These are phyloP conservation scores for Morpho achilles DNA, from an alignment of 2,888 invertebrate genomes.

Conservation along the genomic window DNA sequence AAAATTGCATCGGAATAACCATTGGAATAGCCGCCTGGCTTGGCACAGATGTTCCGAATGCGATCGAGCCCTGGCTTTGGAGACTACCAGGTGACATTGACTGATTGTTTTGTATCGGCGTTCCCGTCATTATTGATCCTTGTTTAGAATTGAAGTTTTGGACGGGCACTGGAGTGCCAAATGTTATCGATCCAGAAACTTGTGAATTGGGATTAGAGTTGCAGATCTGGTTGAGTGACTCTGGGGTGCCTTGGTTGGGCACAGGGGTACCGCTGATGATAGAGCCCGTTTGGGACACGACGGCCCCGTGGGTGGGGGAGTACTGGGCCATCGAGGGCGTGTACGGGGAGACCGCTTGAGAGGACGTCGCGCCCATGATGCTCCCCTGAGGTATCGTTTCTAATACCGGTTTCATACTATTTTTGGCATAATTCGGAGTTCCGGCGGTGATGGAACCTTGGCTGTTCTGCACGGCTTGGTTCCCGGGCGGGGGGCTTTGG, in stretches of 20 bases:
- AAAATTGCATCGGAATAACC: background rate
- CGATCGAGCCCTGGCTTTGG: slow-evolving; percentile 3
- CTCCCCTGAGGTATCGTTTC: slow-evolving; percentile 66
- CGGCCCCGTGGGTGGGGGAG: slow-evolving; percentile 36
- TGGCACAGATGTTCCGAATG: slow-evolving; percentile 31
- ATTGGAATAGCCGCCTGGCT: slow-evolving; percentile 8
- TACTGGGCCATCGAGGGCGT: slow-evolving; percentile 38
- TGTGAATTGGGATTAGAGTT: background rate
- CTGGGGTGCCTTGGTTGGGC: slow-evolving; percentile 7
- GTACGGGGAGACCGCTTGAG: slow-evolving; percentile 38
- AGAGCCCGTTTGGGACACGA: slow-evolving; percentile 30
- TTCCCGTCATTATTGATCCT: slow-evolving; percentile 35
- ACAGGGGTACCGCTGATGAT: slow-evolving; percentile 27
- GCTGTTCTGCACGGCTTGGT: slow-evolving; percentile 36
- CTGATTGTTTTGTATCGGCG: slow-evolving; percentile 7
- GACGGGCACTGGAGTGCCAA: slow-evolving; percentile 13
- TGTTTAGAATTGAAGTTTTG: slow-evolving; percentile 7
- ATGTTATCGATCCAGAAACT: slow-evolving; percentile 16
- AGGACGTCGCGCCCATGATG: slow-evolving; percentile 39
- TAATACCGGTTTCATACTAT: slow-evolving; percentile 50
- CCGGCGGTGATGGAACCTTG: slow-evolving; percentile 45
- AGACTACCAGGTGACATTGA: background rate
- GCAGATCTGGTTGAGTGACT: background rate
- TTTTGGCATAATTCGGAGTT: slow-evolving; percentile 42
- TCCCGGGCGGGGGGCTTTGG: slow-evolving; percentile 43